Conservation (phyloP, 2,888 invertebrate species). For the Norana najaformis region DNA sequence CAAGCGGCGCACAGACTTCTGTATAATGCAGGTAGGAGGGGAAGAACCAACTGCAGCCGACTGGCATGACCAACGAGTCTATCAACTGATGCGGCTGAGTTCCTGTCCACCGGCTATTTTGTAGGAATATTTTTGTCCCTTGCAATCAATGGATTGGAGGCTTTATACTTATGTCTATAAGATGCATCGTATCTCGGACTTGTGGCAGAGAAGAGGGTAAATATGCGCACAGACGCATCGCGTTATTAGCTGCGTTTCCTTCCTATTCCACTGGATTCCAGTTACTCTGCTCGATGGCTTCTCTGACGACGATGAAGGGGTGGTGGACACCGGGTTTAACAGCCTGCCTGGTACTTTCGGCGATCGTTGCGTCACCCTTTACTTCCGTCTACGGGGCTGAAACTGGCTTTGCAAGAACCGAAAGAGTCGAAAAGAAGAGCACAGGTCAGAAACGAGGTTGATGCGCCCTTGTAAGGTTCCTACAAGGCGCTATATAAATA, state of each 20-base stretch:
- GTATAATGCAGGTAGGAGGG: not conserved
- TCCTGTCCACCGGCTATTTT: not conserved
- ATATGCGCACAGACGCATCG: not conserved
- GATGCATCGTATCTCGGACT: not conserved
- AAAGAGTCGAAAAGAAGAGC: not conserved
- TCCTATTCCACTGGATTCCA: not conserved
- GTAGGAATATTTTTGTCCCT: not conserved
- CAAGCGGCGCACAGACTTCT: not conserved
- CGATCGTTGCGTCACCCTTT: not conserved
- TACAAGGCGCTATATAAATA: not conserved
- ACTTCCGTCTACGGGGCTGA: not conserved
- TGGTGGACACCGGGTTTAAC: not conserved
- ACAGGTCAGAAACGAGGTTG: not conserved
- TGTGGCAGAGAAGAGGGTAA: not conserved
- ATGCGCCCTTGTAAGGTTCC: no score
- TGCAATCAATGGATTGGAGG: not conserved
- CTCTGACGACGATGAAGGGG: not conserved
- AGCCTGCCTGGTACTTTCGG: not conserved
- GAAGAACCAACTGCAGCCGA: not conserved
- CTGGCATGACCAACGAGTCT: not conserved
- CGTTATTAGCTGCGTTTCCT: not conserved
- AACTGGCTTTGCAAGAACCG: not conserved
- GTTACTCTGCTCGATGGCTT: not conserved
- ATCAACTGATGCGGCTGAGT: constrained; percentile 2
- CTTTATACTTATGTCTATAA: not conserved